Percentiles rank a stretch among this genome's conserved stretches.
Evolutionary conservation across 2,888 invertebrate species (phyloP).

Genomic region (Xylocampa areola): DNA sequence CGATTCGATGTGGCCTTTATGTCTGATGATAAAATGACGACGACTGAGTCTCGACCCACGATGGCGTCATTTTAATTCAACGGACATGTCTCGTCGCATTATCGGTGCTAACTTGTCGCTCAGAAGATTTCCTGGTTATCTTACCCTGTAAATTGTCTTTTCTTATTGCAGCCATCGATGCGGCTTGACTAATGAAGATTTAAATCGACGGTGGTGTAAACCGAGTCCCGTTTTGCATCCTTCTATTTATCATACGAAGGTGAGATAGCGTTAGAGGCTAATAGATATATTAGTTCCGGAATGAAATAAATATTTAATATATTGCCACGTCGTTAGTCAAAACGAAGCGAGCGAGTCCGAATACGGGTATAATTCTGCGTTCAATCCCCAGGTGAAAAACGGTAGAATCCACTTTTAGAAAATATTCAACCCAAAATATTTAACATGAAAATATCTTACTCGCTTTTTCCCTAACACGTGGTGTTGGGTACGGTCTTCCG

Average conservation of each 20-base stretch:
- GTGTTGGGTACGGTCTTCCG: no score
- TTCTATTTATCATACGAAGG: slow-evolving; percentile 95
- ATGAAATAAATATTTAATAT: slow-evolving; percentile 18
- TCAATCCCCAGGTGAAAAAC: slow-evolving; percentile 3
- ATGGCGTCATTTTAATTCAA: slow-evolving; percentile 72
- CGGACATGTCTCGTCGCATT: slow-evolving; percentile 68
- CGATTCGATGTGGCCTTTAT: slow-evolving; percentile 58
- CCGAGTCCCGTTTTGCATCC: slow-evolving; percentile 94
- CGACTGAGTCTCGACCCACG: slow-evolving; percentile 63
- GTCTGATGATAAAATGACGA: slow-evolving; percentile 61
- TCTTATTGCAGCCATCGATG: slow-evolving; percentile 93
- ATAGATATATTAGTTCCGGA: slow-evolving; percentile 37
- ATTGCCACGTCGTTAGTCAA: slow-evolving; percentile 5
- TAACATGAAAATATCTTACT: no score
- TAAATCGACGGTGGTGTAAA: slow-evolving; percentile 95
- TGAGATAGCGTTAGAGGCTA: slow-evolving; percentile 68
- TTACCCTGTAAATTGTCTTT: slow-evolving; percentile 73
- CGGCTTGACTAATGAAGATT: slow-evolving; percentile 95
- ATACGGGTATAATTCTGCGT: slow-evolving; percentile 6
- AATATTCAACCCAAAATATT: no score
- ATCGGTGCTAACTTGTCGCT: slow-evolving; percentile 69
- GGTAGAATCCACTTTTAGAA: neutral
- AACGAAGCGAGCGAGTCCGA: slow-evolving; percentile 14
- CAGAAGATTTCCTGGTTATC: slow-evolving; percentile 77
- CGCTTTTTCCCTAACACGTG: no score